Percentiles rank a stretch among this genome's conserved stretches.
Evolutionary conservation across 1,140 invertebrate species (phyloP).

Genomic region (Eueides isabella): DNA sequence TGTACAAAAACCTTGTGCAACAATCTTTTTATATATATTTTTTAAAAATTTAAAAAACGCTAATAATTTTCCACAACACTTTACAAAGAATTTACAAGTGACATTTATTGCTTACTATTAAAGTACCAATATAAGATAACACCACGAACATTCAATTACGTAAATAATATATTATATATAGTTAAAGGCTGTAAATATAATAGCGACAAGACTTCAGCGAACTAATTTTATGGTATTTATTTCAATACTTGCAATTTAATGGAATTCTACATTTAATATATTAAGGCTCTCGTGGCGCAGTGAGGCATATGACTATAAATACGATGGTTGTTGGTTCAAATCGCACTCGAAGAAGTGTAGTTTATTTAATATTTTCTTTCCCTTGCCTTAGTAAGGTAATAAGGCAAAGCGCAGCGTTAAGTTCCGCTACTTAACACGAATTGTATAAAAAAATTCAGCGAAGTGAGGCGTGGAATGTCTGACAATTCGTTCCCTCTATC

Average conservation of each 20-base stretch:
- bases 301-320: too few relatives aligned
- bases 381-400: too few relatives aligned
- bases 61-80: neutral
- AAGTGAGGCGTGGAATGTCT: too few relatives aligned
- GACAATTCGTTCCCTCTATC: too few relatives aligned
- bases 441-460: too few relatives aligned
- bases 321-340: too few relatives aligned
- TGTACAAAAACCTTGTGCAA: neutral
- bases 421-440: too few relatives aligned
- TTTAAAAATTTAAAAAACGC: neutral
- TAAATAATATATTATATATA: neutral
- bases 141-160: neutral
- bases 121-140: constrained; percentile 3
- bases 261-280: neutral
- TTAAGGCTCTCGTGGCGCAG: too few relatives aligned
- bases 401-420: too few relatives aligned
- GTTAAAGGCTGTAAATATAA: neutral
- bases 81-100: neutral
- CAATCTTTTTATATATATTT: constrained; percentile 9
- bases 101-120: neutral
- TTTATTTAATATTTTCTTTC: too few relatives aligned
- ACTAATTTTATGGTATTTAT: neutral
- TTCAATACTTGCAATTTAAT: neutral
- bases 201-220: neutral
- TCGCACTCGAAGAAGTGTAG: too few relatives aligned